Base-by-base conservation (phyloP, 2,888 invertebrate species). In the Camponotus fellah region DNA sequence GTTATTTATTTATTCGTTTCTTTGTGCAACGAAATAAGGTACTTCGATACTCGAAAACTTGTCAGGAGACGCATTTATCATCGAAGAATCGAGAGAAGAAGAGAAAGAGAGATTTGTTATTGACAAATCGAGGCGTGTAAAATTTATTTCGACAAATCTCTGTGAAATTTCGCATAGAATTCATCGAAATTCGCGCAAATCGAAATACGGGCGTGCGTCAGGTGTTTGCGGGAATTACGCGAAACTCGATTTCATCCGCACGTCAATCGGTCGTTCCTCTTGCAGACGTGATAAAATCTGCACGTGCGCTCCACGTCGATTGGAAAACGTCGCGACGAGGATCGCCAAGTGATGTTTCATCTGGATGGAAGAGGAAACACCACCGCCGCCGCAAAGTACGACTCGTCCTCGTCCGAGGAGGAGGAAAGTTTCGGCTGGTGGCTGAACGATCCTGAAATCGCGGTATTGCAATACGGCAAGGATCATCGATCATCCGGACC, bases 351-450 rank as follows among this genome's bases (percentile, higher is more conserved):
- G 37, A 93, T 93, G 93, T 93, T 93, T 56, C 91, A 89, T 74
- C 82, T 91, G 79, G 91, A 89, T 26, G 89, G 90, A 79, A 85
- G 87, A 26, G 84, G 74, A 53, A 82, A 46, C 12, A 77, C 84
- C 17, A 82, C 77, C 53, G 53, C 62, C 6, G 6, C 4, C 21
- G n/a, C 71, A 21, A 49, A 37, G 21, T 26, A 60, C 26, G 37
- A 21, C 71, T 80, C 60, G n/a, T 68, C 56, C n/a, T 58, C 69
- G 21, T 40, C 65, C 64, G 87, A 40, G 60, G 60, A 58, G n/a
- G 88, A 87, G 56, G 91, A 93, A 71, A 93, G 93, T 37, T 94
- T 94, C 53, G 94, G 94, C 17, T 94, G 94, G 94, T 93, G 93
- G 92, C 86, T 94, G 83, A 89, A 88, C 56, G 88, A 88, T 40